Base-by-base conservation (phyloP, 2,113 vertebrate genomes). In the Riparia riparia region DNA sequence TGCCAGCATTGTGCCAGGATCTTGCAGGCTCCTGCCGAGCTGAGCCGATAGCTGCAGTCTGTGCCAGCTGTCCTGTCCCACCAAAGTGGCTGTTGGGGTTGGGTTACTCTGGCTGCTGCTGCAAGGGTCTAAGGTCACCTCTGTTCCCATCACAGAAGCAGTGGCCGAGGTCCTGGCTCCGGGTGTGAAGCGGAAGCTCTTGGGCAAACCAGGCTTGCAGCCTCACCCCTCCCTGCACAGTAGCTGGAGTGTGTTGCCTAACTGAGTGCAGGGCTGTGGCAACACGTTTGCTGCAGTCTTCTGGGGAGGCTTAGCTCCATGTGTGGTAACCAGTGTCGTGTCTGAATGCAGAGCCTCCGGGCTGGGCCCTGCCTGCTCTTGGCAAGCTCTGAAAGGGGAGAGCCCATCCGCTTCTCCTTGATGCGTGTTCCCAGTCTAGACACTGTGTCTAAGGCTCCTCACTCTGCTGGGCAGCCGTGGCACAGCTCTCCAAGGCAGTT, bases 291-390 rank as follows among this genome's bases (percentile, higher is more conserved):
- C 86, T 91, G 89, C 90, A 88, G 90, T 44, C 89, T 96, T 95
- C 76, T 82, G 86, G 76, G 86, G 86, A 95, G 86, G 17, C 0
- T 82, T 81, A 65, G 74, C 91, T 93, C 93, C 1, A 39, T 95
- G 80, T 94, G 77, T 94, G 89, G 89, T 92, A 96, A 90, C 88
- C 26, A 42, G 60, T 64, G 82, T 64, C 44, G 0, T 81, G 76
- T 82, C 66, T 95, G 95, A 96, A 94, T 89, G 70, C 90, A 83
- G 93, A 89, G 95, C 85, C 95, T 96, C 63, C 19, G 14, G 93
- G 90, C 83, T 95, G 89, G 89, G 86, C 78, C 57, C 82, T 95
- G 91, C 93, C 90, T 58, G 71, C 81, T 84, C 90, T 91, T 97
- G 90, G 90, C 92, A 95, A 31, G 70, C 95, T 91, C 76, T 94